These are phyloP conservation scores for Troglohyphantes excavatus DNA, from an alignment of 2,888 invertebrate species.

Conservation along the genomic window DNA sequence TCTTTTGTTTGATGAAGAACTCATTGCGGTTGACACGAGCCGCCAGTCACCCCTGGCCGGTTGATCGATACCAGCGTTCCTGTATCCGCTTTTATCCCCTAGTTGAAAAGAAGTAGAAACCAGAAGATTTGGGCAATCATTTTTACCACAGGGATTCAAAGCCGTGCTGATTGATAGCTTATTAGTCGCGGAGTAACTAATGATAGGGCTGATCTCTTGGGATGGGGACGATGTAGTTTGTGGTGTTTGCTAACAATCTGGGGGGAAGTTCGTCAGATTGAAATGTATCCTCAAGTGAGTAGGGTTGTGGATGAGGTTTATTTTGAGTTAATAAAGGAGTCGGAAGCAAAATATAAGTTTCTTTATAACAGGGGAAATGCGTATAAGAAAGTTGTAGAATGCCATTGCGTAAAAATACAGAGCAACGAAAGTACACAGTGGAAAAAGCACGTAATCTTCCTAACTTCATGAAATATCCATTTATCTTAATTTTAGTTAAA, in stretches of 20 bases:
- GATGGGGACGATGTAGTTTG: not conserved
- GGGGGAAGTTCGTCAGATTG: not conserved
- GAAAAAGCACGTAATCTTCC: too few species aligned
- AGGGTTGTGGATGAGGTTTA: not conserved
- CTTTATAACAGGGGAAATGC: too few species aligned
- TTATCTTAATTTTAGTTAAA: too few species aligned
- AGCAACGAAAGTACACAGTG: too few species aligned
- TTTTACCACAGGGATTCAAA: constrained; percentile 27
- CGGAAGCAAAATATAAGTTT: too few species aligned
- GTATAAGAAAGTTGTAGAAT: too few species aligned
- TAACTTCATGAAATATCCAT: too few species aligned
- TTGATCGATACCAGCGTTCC: constrained; percentile 11
- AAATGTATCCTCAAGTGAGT: not conserved
- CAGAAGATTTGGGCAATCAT: too few species aligned
- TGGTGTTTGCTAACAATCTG: not conserved
- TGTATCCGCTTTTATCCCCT: too few species aligned
- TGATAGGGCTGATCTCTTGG: not conserved
- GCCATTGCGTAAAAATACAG: too few species aligned
- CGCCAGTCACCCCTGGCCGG: constrained; percentile 17
- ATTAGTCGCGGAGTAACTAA: constrained; percentile 44
- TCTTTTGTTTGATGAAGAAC: constrained; percentile 71
- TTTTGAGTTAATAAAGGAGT: not conserved
- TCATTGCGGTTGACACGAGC: constrained; percentile 68
- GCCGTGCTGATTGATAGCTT: constrained; percentile 51
- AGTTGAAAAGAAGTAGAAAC: too few species aligned